Evolutionary conservation across 2,888 invertebrate species (phyloP).

Genomic region (Chalcis sispes): DNA sequence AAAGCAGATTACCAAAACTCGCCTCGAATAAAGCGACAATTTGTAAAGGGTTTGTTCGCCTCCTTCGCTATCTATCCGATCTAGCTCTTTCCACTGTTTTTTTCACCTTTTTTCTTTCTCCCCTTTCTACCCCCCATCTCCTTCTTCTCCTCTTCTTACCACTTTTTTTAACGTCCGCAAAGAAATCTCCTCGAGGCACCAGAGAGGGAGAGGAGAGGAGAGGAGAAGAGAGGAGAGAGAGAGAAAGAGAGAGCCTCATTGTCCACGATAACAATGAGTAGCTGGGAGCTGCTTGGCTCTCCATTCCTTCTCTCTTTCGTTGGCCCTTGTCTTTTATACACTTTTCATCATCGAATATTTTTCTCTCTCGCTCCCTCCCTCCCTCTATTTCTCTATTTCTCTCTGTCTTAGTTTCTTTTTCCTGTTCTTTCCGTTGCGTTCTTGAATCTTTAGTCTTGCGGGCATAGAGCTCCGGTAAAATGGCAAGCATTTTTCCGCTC

Average conservation of each 20-base stretch:
- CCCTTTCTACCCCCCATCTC: background rate
- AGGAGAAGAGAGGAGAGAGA: too few species aligned
- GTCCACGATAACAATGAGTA: slow-evolving; percentile 59
- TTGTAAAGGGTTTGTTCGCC: slow-evolving; percentile 49
- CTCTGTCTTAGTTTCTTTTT: background rate
- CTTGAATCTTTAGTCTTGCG: slow-evolving; percentile 42
- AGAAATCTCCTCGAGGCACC: slow-evolving; percentile 35
- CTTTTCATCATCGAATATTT: slow-evolving; percentile 15
- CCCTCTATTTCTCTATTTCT: background rate
- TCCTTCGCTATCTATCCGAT: slow-evolving; percentile 42
- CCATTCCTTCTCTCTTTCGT: background rate
- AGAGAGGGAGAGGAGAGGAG: too few species aligned
- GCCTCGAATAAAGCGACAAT: slow-evolving; percentile 43
- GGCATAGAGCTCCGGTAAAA: slow-evolving; percentile 24
- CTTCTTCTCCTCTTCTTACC: background rate
- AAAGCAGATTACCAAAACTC: slow-evolving; percentile 47
- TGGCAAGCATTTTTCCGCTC: slow-evolving; percentile 32
- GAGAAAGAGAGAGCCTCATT: slow-evolving; percentile 51
- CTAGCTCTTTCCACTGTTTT: slow-evolving; percentile 26
- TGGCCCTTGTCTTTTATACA: slow-evolving; percentile 9
- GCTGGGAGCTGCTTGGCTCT: slow-evolving; percentile 16
- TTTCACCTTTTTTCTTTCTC: background rate
- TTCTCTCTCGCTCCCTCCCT: background rate
- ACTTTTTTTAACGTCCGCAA: slow-evolving; percentile 1
- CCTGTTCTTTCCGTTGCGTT: slow-evolving; percentile 9